Evolutionary conservation across 2,888 invertebrate species (phyloP).

Genomic region (Brachyptera risi): DNA sequence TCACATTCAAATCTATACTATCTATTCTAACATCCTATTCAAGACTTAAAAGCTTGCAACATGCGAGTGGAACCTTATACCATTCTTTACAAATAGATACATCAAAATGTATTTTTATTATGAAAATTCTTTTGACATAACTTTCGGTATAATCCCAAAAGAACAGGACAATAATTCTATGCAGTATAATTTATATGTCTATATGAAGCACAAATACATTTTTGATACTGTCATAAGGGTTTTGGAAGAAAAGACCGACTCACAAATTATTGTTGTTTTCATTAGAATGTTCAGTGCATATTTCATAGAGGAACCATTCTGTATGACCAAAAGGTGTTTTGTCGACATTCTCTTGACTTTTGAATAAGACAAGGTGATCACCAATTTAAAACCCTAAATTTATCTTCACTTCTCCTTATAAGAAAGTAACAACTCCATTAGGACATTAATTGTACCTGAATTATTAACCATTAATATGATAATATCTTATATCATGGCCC

Average conservation of each 20-base stretch:
- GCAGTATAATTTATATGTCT: constrained; percentile 3
- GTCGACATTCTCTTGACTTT: constrained; percentile 9
- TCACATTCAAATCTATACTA: not conserved
- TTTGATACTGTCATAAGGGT: not conserved
- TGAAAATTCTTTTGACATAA: constrained; percentile 8
- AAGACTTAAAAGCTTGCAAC: not conserved
- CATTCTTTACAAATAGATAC: constrained; percentile 16
- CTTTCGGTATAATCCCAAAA: constrained; percentile 9
- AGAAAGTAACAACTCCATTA: too few relatives aligned
- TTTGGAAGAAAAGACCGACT: constrained; percentile 1
- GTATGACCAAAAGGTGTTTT: not conserved
- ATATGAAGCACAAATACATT: not conserved
- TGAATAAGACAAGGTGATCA: constrained; percentile 3
- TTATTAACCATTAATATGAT: too few relatives aligned
- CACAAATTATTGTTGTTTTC: not conserved
- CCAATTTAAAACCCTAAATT: constrained; percentile 5
- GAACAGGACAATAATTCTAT: not conserved
- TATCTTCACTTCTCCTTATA: too few relatives aligned
- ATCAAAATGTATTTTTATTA: constrained; percentile 11
- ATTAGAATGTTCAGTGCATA: constrained; percentile 2
- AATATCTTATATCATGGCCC: too few relatives aligned
- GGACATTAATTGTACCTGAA: too few relatives aligned
- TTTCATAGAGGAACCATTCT: not conserved
- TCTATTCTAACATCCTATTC: not conserved
- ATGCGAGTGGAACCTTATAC: too few relatives aligned